These are phyloP conservation scores for Spilogale gracilis DNA, from an alignment of 2,113 vertebrate genomes.

Conservation along the genomic window DNA sequence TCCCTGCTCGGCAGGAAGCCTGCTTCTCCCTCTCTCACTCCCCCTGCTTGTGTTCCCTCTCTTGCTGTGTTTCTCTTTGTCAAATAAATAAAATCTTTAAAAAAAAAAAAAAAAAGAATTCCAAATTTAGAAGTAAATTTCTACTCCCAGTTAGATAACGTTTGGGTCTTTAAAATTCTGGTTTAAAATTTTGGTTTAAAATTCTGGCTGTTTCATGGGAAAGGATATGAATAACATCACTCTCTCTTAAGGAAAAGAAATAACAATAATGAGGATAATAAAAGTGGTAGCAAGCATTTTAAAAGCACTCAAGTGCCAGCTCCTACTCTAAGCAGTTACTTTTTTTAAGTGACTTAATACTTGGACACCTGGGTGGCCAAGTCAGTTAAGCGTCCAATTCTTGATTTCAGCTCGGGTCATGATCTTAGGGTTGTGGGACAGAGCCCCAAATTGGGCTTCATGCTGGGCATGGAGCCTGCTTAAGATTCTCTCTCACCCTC, in stretches of 20 bases:
- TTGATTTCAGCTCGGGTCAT: background rate
- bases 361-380: background rate
- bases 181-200: constrained; percentile 30
- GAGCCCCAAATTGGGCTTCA: too few relatives aligned
- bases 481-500: too few relatives aligned
- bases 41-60: too few relatives aligned
- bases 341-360: background rate
- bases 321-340: background rate
- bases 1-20: too few relatives aligned
- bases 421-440: too few relatives aligned
- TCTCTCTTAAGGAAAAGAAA: constrained; percentile 1
- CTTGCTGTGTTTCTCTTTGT: too few relatives aligned
- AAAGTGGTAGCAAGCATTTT: background rate
- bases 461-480: too few relatives aligned
- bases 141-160: background rate
- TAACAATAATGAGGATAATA: background rate
- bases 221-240: background rate
- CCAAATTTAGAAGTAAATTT: constrained; percentile 5
- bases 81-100: too few relatives aligned
- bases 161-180: background rate
- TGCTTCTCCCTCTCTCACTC: too few relatives aligned
- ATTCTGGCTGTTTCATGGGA: background rate
- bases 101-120: too few relatives aligned
- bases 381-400: background rate
- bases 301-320: background rate